Conservation (phyloP, 2,113 vertebrate species). For the Gambusia affinis region DNA sequence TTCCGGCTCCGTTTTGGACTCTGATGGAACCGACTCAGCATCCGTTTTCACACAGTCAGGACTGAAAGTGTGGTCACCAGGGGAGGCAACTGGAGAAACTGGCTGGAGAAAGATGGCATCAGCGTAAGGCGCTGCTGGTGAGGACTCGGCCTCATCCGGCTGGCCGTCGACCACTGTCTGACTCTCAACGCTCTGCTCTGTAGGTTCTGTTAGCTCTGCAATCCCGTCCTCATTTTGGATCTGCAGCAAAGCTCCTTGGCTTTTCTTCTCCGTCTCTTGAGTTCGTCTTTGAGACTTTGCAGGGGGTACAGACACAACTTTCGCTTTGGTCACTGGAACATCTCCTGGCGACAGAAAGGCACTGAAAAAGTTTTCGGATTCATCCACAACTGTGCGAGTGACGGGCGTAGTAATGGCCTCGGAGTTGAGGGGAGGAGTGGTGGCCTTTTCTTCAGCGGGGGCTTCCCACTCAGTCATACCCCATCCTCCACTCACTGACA, state of each 20-base stretch:
- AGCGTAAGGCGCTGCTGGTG: slow-evolving; percentile 21
- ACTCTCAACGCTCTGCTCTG: slow-evolving; percentile 43
- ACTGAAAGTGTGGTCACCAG: slow-evolving; percentile 34
- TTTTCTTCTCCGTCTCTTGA: slow-evolving; percentile 81
- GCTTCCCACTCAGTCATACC: slow-evolving; percentile 91
- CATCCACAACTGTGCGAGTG: slow-evolving; percentile 92
- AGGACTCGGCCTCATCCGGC: slow-evolving; percentile 29
- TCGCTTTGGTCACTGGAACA: slow-evolving; percentile 78
- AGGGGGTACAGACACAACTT: slow-evolving; percentile 93
- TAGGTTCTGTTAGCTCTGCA: slow-evolving; percentile 14
- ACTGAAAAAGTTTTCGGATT: slow-evolving; percentile 96
- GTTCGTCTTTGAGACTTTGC: slow-evolving; percentile 85
- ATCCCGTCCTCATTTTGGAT: slow-evolving; percentile 40
- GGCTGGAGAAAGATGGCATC: slow-evolving; percentile 58
- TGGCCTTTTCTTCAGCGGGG: slow-evolving; percentile 77
- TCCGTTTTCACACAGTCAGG: slow-evolving; percentile 39
- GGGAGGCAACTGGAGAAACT: slow-evolving; percentile 38
- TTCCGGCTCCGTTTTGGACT: slow-evolving; percentile 37
- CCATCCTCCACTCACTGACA: slow-evolving; percentile 89
- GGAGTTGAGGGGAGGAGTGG: slow-evolving; percentile 77
- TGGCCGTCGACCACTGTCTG: slow-evolving; percentile 53
- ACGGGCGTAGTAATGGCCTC: slow-evolving; percentile 98
- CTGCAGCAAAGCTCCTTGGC: slow-evolving; percentile 25
- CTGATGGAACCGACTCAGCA: slow-evolving; percentile 12
- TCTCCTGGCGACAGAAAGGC: slow-evolving; percentile 89